These are phyloP conservation scores for Panagrolaimus sp. DNA, from an alignment of 1,140 invertebrate species.

Conservation along the genomic window DNA sequence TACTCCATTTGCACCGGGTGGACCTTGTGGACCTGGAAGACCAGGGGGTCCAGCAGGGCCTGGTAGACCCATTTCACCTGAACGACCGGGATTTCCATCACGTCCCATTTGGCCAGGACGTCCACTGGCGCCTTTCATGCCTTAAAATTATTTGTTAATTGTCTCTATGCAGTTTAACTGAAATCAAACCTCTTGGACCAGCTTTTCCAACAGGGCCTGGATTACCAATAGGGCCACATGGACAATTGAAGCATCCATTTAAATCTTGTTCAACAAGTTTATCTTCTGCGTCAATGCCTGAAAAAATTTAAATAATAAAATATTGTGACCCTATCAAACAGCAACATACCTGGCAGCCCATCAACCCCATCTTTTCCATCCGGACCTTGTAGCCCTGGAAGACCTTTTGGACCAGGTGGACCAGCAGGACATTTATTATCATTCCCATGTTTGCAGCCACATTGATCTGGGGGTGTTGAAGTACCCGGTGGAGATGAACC, in stretches of 20 bases:
- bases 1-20: constrained; percentile 18
- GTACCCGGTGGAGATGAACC: constrained; percentile 17
- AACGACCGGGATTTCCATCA: constrained; percentile 18
- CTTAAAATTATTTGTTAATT: no score
- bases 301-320: no score
- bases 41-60: constrained; percentile 15
- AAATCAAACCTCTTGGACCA: constrained; percentile 7
- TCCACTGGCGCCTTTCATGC: background rate
- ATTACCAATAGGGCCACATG: background rate
- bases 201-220: background rate
- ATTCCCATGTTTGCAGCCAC: constrained; percentile 19
- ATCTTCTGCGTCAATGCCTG: constrained; percentile 15
- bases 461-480: constrained; percentile 15
- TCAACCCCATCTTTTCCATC: constrained; percentile 20
- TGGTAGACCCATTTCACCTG: constrained; percentile 11
- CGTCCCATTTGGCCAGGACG: background rate
- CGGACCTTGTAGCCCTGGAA: constrained; percentile 11
- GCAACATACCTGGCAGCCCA: no score
- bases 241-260: constrained; percentile 23
- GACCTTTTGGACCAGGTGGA: constrained; percentile 18
- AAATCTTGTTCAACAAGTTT: constrained; percentile 21
- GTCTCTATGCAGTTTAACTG: no score
- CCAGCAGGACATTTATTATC: constrained; percentile 25
- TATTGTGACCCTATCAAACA: no score
- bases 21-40: constrained; percentile 2